These are phyloP conservation scores for Fistularia commersonii DNA, from an alignment of 2,797 vertebrate genomes.

Conservation along the genomic window DNA sequence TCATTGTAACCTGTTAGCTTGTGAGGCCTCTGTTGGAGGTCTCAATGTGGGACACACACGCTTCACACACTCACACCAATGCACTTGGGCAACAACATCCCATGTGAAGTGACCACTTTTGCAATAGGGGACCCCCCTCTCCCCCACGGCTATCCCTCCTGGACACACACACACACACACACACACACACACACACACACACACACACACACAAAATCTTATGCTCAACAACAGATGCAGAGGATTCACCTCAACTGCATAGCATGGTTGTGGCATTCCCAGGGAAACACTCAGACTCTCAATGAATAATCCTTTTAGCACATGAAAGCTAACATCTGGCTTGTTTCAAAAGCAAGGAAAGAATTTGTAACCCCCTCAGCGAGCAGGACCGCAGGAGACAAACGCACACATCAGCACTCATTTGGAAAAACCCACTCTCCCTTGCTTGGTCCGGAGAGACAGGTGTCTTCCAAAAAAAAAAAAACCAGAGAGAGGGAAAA, in stretches of 20 bases:
- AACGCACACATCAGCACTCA: conserved; percentile 28
- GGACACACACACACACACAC: not conserved
- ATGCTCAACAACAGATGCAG: conserved; percentile 7
- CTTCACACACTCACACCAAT: conserved; percentile 21
- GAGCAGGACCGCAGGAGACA: conserved; percentile 28
- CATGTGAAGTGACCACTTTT: too few species aligned
- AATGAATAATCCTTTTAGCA: conserved; percentile 75
- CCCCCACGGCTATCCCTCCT: too few species aligned
- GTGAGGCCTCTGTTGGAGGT: too few species aligned
- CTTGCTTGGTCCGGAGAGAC: too few species aligned
- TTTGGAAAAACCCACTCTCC: conserved; percentile 21
- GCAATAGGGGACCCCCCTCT: too few species aligned
- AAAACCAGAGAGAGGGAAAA: conserved; percentile 1
- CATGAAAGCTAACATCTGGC: conserved; percentile 75
- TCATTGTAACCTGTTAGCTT: too few species aligned
- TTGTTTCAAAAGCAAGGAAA: conserved; percentile 47
- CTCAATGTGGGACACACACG: too few species aligned
- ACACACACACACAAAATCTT: too few species aligned
- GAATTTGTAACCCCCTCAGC: conserved; percentile 39
- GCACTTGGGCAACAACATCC: conserved; percentile 26
- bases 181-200: not conserved
- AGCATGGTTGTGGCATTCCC: conserved; percentile 13
- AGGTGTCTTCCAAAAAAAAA: too few species aligned
- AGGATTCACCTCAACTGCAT: conserved; percentile 26
- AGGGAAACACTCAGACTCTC: conserved; percentile 26